Conservation (phyloP, 2,888 invertebrate species). For the Isotomurus palustris region DNA sequence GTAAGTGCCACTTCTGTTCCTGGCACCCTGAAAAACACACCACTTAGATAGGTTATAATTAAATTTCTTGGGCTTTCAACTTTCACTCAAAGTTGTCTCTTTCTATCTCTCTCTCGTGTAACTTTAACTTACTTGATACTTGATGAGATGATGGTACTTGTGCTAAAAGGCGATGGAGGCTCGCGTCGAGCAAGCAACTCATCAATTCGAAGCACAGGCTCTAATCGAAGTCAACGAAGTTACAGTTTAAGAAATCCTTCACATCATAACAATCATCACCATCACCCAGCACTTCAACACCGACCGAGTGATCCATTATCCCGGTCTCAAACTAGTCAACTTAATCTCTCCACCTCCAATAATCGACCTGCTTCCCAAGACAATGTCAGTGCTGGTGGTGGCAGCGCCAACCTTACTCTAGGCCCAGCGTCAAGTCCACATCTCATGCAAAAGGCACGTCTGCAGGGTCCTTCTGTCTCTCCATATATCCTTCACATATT, state of each 20-base stretch:
- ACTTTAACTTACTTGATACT: too few relatives aligned
- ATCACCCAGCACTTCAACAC: conserved; percentile 38
- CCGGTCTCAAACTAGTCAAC: conserved; percentile 24
- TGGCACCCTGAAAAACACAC: too few relatives aligned
- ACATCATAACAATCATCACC: conserved; percentile 30
- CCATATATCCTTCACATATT: too few relatives aligned
- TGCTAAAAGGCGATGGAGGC: conserved; percentile 21
- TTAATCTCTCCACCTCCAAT: conserved; percentile 10
- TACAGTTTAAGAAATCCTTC: conserved; percentile 38
- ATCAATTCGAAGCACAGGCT: conserved; percentile 39
- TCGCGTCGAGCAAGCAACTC: conserved; percentile 42
- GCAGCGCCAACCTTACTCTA: background rate
- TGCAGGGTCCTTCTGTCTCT: too few relatives aligned
- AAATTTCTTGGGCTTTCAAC: too few relatives aligned
- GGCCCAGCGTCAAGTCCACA: background rate
- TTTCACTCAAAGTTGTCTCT: too few relatives aligned
- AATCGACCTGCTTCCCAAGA: background rate
- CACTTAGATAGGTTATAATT: too few relatives aligned
- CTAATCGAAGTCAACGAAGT: conserved; percentile 40
- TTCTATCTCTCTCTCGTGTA: too few relatives aligned
- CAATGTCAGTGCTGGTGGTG: conserved; percentile 4
- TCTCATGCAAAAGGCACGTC: conserved; percentile 11
- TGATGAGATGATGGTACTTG: too few relatives aligned
- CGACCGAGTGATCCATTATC: conserved; percentile 42
- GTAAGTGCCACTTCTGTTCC: too few relatives aligned